Percentiles rank a stretch among this genome's conserved stretches.
These are phyloP conservation scores for Anorthoa munda DNA, from an alignment of 2,888 invertebrate species.

Conservation along the genomic window DNA sequence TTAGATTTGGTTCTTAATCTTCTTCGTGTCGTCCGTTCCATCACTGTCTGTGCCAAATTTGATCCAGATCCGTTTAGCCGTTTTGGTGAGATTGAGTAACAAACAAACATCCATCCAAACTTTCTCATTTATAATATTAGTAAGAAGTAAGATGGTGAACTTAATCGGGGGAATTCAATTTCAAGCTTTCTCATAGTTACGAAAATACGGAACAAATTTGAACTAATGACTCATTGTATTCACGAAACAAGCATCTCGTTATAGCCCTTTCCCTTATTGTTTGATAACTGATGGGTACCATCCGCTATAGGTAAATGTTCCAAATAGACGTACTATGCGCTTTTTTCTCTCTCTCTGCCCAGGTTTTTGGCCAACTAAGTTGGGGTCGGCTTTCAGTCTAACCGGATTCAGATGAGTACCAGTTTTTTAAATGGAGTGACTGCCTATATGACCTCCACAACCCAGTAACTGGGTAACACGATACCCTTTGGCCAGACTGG, in stretches of 20 bases:
- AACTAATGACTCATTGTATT: slow-evolving; percentile 17
- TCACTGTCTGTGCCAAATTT: too few relatives aligned
- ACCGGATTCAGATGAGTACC: too few relatives aligned
- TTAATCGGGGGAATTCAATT: not conserved
- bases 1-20: slow-evolving; percentile 1
- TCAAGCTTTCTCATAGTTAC: slow-evolving; percentile 9
- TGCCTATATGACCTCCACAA: too few relatives aligned
- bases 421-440: too few relatives aligned
- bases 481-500: too few relatives aligned
- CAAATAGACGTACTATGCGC: not conserved
- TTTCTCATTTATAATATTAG: too few relatives aligned
- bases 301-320: not conserved
- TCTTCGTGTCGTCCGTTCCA: not conserved
- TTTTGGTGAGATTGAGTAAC: too few relatives aligned
- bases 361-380: too few relatives aligned
- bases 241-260: slow-evolving; percentile 13
- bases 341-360: not conserved
- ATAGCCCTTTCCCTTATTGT: slow-evolving; percentile 24
- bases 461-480: too few relatives aligned
- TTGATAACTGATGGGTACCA: slow-evolving; percentile 13
- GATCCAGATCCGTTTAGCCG: too few relatives aligned
- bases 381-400: too few relatives aligned
- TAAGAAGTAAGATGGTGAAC: too few relatives aligned
- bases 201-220: slow-evolving; percentile 3
- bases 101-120: not conserved